Conservation (phyloP, 2,113 vertebrate species). For the Dinomys branickii region DNA sequence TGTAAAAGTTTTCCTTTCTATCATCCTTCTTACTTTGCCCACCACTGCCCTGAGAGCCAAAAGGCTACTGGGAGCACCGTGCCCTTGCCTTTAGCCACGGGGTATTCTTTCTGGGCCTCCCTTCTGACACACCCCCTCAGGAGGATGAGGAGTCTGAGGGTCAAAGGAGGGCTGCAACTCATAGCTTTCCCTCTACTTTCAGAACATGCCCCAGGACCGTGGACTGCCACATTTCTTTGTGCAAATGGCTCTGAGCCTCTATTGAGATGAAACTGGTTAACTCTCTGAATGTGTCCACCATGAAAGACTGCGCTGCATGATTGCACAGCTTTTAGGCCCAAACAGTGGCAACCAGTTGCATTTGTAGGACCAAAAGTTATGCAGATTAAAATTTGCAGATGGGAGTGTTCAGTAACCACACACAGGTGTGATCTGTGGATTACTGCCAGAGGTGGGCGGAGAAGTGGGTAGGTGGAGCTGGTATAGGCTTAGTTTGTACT, state of each 20-base stretch:
- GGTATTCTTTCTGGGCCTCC: background rate
- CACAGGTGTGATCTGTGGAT: background rate
- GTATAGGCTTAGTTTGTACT: background rate
- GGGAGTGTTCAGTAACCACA: background rate
- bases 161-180: background rate
- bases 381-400: background rate
- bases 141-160: background rate
- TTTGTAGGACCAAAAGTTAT: background rate
- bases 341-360: background rate
- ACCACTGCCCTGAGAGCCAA: background rate
- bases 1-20: background rate
- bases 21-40: background rate
- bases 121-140: background rate
- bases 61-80: background rate
- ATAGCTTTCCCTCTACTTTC: background rate
- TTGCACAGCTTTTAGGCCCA: accelerated
- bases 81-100: background rate
- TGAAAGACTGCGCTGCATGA: background rate
- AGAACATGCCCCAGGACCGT: background rate
- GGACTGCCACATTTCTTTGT: background rate
- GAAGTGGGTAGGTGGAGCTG: background rate
- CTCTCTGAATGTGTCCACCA: background rate
- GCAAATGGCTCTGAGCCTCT: background rate
- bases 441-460: background rate
- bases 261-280: background rate